Percentiles rank a stretch among this genome's conserved stretches.
These are phyloP conservation scores for Sesia bembeciformis DNA, from an alignment of 2,888 invertebrate genomes.

Conservation along the genomic window DNA sequence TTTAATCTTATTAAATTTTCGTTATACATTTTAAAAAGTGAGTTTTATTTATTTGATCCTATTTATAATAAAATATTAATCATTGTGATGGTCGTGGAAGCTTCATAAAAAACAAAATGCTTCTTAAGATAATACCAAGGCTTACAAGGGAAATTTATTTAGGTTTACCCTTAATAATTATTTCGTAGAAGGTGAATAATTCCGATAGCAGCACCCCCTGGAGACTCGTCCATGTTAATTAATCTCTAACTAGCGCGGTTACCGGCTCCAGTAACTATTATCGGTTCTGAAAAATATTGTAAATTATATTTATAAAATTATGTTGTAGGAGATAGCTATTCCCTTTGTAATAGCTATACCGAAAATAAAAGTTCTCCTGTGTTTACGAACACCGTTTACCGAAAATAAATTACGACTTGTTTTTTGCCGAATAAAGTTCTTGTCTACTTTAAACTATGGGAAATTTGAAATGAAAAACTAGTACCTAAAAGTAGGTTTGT, in stretches of 20 bases:
- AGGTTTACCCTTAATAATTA: conserved; percentile 44
- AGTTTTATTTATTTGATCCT: not conserved
- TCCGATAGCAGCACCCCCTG: conserved; percentile 28
- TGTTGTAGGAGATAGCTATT: too few relatives aligned
- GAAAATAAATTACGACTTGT: too few relatives aligned
- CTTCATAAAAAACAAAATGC: not conserved
- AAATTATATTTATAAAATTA: too few relatives aligned
- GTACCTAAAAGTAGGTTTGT: too few relatives aligned
- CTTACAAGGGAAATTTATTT: conserved; percentile 36
- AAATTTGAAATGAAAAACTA: too few relatives aligned
- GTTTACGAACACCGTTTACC: too few relatives aligned
- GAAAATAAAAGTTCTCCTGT: too few relatives aligned
- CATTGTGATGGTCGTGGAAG: not conserved
- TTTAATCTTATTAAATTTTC: too few relatives aligned
- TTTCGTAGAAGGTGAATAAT: conserved; percentile 44
- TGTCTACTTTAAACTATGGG: too few relatives aligned
- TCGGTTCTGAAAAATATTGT: too few relatives aligned
- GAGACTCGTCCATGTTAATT: conserved; percentile 45
- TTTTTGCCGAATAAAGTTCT: too few relatives aligned
- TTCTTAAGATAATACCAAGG: conserved; percentile 25
- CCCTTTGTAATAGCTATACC: conserved; percentile 7
- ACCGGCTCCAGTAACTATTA: conserved; percentile 4
- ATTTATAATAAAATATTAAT: not conserved
- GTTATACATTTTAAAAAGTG: too few relatives aligned
- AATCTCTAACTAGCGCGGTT: conserved; percentile 39